Conservation (phyloP, 2,888 invertebrate genomes). For the Tethea ocularis region DNA sequence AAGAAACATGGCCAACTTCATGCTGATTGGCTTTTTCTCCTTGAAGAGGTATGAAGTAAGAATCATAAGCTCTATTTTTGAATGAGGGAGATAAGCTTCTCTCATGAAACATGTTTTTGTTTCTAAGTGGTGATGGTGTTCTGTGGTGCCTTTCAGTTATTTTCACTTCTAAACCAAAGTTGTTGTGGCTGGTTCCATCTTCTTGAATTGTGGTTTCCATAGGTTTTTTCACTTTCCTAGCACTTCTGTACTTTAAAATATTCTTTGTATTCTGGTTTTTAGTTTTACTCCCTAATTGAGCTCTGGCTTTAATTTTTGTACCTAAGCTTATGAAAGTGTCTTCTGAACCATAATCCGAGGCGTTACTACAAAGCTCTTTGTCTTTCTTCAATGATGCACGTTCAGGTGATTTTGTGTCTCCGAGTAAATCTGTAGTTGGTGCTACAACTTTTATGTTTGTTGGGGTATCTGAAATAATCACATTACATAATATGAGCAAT, state of each 20-base stretch:
- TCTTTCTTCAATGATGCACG: constrained; percentile 42
- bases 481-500: background rate
- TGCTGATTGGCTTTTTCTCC: constrained; percentile 37
- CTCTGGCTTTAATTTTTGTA: constrained; percentile 80
- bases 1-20: constrained; percentile 55
- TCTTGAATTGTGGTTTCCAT: constrained; percentile 55
- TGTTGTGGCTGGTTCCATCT: constrained; percentile 44
- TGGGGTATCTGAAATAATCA: constrained; percentile 55
- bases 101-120: constrained; percentile 46
- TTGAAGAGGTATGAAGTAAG: constrained; percentile 67
- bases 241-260: constrained; percentile 63
- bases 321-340: constrained; percentile 79
- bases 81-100: constrained; percentile 58
- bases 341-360: constrained; percentile 78
- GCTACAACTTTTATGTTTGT: constrained; percentile 63
- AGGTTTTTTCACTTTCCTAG: constrained; percentile 57
- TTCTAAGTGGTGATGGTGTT: constrained; percentile 53
- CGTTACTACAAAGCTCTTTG: constrained; percentile 70
- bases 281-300: constrained; percentile 63
- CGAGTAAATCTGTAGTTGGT: constrained; percentile 67
- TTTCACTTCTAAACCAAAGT: constrained; percentile 70
- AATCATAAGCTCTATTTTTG: constrained; percentile 59
- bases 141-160: constrained; percentile 58
- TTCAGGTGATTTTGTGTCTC: constrained; percentile 43
- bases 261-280: constrained; percentile 61